Base-by-base conservation (phyloP, 2,113 vertebrate genomes). In the Oxyruncus cristatus region DNA sequence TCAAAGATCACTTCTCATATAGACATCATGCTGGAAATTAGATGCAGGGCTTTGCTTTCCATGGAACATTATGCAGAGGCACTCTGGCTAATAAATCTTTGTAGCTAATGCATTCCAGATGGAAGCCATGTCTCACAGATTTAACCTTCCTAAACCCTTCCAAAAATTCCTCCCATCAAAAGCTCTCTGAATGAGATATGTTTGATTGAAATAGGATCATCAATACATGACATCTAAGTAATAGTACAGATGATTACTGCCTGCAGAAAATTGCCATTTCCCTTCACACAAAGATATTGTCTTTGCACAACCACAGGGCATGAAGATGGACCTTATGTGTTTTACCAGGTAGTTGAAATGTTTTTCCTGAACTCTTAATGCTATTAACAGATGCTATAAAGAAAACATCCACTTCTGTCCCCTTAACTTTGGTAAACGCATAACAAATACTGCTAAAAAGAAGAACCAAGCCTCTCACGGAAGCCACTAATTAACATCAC, bases 61-160 rank as follows among this genome's bases (percentile, higher is more conserved):
- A 98, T 98, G 98, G 97, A 98, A 98, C 98, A 98, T 98, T 98
- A 98, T 98, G 98, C 98, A 98, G 98, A 98, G 98, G 96, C 98
- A 98, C 98, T 98, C 97, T 97, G 97, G 98, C 97, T 99, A 99
- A 99, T 99, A 98, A 99, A 99, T 99, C 98, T 98, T 98, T 98
- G 98, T 92, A 98, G 98, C 97, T 98, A 99, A 99, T 98, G 98
- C 98, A 98, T 99, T 99, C 98, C 99, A 99, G 99, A 99, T 99
- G 98, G 99, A 99, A 98, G 98, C 98, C 98, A 98, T 98, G 98
- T 98, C 98, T 98, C 97, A 96, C 97, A 97, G 98, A 98, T 99
- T 99, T 99, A 99, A 99, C 98, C 98, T 99, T 98, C 98, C 98
- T 98, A 98, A 98, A 99, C 97, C 98, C 98, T 98, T 98, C 98